These are phyloP conservation scores for Tetraneura akinire DNA, from an alignment of 1,140 invertebrate genomes.

Conservation along the genomic window DNA sequence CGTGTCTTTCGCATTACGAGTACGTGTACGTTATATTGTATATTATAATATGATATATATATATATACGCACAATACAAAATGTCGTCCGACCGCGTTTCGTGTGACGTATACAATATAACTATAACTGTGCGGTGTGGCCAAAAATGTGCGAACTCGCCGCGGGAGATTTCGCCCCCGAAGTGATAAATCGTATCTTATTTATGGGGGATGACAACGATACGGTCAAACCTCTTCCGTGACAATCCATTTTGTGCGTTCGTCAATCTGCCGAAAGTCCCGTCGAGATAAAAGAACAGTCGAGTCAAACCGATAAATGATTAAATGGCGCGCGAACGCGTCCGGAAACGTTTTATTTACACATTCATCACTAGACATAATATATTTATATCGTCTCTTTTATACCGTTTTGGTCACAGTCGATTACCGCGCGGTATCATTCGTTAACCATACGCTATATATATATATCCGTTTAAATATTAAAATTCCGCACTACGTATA, in stretches of 20 bases:
- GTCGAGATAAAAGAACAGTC: neutral
- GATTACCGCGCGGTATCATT: too few relatives aligned
- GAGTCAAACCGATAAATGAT: neutral
- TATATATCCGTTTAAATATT: too few relatives aligned
- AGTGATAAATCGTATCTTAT: constrained; percentile 31
- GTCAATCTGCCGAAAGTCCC: neutral
- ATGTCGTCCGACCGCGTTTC: neutral
- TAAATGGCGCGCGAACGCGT: neutral
- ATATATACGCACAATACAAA: too few relatives aligned
- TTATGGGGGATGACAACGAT: constrained; percentile 19
- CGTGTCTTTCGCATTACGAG: neutral
- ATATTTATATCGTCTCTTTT: neutral
- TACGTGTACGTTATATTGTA: too few relatives aligned
- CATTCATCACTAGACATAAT: neutral
- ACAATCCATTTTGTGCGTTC: constrained; percentile 9
- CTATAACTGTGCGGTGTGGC: too few relatives aligned
- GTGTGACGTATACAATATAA: neutral
- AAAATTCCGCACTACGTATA: too few relatives aligned
- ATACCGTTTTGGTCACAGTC: too few relatives aligned
- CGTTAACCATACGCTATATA: neutral
- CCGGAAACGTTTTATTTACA: neutral
- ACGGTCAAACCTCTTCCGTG: neutral
- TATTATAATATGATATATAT: too few relatives aligned
- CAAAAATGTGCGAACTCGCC: neutral
- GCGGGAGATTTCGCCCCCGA: constrained; percentile 1